A percentile compares a stretch with the other conserved stretches of the same genome.
Evolutionary conservation across 2,888 invertebrate genomes (phyloP).

Genomic region (Cremastinae sp.): DNA sequence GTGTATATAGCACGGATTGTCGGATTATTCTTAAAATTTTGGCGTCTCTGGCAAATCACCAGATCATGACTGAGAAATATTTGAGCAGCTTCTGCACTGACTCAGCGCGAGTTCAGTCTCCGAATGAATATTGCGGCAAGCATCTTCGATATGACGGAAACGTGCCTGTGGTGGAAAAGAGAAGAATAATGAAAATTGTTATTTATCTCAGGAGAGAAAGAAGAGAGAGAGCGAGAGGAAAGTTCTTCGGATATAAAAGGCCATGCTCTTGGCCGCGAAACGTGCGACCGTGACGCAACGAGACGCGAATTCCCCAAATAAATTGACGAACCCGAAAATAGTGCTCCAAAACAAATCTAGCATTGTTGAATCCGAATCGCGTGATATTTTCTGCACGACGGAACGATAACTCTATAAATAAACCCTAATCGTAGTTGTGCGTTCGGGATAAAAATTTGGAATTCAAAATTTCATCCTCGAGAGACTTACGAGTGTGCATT

Average conservation of each 20-base stretch:
- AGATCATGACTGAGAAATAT: constrained; percentile 38
- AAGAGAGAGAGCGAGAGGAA: neutral
- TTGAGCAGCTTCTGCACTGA: neutral
- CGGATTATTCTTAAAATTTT: constrained; percentile 20
- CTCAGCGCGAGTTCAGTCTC: constrained; percentile 29
- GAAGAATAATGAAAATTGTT: constrained; percentile 27
- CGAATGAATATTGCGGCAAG: constrained; percentile 39
- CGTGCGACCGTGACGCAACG: constrained; percentile 36
- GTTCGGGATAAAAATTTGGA: constrained; percentile 15
- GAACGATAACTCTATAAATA: constrained; percentile 45
- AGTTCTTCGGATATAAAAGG: constrained; percentile 36
- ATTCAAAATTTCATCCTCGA: constrained; percentile 14
- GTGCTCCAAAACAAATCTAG: constrained; percentile 32
- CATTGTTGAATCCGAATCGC: constrained; percentile 35
- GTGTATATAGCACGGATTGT: constrained; percentile 26
- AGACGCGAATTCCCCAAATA: constrained; percentile 39
- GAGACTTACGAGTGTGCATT: constrained; percentile 9
- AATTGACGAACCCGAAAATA: constrained; percentile 42
- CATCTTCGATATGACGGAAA: constrained; percentile 60
- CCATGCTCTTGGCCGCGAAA: constrained; percentile 37
- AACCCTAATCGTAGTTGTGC: constrained; percentile 3
- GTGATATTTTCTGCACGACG: neutral
- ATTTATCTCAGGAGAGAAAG: neutral
- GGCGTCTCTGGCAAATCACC: constrained; percentile 26
- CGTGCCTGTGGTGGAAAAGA: constrained; percentile 52